Conservation (phyloP, 2,888 invertebrate species). For the Drosophila subsilvestris region DNA sequence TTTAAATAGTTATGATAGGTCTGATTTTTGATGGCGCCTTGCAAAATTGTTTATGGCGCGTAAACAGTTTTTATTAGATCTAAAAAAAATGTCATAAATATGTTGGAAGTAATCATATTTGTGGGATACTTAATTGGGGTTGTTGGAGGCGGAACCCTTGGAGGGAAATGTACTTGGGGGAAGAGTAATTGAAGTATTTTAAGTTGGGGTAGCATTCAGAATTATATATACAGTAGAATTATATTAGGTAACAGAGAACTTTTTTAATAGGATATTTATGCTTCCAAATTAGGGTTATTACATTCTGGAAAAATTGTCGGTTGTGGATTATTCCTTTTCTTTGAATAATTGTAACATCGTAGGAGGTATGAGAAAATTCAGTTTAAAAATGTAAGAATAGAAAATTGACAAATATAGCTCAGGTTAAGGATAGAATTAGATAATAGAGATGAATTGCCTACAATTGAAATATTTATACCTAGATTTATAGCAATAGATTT, state of each 20-base stretch:
- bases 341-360: too few species aligned
- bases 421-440: too few species aligned
- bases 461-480: too few species aligned
- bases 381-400: too few species aligned
- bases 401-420: too few species aligned
- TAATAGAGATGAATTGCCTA: too few species aligned
- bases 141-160: not conserved
- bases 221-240: not conserved
- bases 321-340: too few species aligned
- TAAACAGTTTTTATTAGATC: constrained; percentile 64
- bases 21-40: constrained; percentile 62
- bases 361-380: too few species aligned
- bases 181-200: not conserved
- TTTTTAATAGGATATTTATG: not conserved
- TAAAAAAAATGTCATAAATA: constrained; percentile 42
- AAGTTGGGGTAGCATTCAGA: not conserved
- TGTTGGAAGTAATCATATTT: constrained; percentile 14
- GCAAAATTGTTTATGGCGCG: constrained; percentile 66
- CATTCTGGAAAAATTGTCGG: too few species aligned
- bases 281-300: too few species aligned
- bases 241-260: not conserved
- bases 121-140: not conserved
- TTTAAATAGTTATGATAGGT: not conserved
- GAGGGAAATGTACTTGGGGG: not conserved
- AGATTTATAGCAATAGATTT: too few species aligned